A percentile compares a stretch with the other conserved stretches of the same genome.
Conservation (phyloP, 2,797 vertebrate species). For the Uromys caudimaculatus region DNA sequence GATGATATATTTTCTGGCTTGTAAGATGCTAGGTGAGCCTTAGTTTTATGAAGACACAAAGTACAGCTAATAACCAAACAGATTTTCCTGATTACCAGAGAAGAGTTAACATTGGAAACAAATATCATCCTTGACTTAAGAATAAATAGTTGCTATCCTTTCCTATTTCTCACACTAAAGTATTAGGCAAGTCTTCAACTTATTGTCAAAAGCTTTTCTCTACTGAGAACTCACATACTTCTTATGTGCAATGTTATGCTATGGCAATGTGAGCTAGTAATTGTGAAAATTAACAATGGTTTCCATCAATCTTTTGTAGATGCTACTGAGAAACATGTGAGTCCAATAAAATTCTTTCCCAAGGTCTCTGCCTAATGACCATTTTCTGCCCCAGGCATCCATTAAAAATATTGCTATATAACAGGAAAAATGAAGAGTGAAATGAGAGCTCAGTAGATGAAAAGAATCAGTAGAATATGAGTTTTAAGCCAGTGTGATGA, state of each 20-base stretch:
- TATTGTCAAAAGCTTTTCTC: conserved; percentile 12
- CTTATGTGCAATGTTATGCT: not conserved
- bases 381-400: not conserved
- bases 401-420: not conserved
- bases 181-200: conserved; percentile 2
- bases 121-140: not conserved
- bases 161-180: not conserved
- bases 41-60: not conserved
- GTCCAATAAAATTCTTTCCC: not conserved
- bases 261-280: not conserved
- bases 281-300: conserved; percentile 26
- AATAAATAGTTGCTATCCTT: not conserved
- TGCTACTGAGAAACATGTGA: not conserved
- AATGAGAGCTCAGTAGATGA: not conserved
- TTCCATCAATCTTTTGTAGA: not conserved
- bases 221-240: not conserved
- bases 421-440: not conserved
- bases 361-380: not conserved
- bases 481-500: not conserved
- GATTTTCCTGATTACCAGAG: not conserved
- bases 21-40: not conserved
- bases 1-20: not conserved
- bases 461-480: not conserved
- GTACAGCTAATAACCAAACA: not conserved
- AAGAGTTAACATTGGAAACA: not conserved